Evolutionary conservation across 2,113 vertebrate genomes (phyloP).

Genomic region (Sialia sialis): DNA sequence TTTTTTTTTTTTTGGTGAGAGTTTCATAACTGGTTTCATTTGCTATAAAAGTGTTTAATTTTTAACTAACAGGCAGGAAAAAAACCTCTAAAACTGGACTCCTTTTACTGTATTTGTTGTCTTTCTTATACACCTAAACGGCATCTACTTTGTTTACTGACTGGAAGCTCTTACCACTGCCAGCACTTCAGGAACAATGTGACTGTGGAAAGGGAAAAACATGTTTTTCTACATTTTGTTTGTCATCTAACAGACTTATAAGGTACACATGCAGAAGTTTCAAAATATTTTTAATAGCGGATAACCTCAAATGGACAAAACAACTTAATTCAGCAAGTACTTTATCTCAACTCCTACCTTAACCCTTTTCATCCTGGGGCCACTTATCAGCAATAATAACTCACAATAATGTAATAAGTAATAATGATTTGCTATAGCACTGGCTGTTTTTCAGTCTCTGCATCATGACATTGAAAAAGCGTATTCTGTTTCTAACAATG

Average conservation of each 20-base stretch:
- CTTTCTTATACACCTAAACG: neutral
- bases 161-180: slow-evolving; percentile 28
- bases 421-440: neutral
- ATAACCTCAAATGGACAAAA: slow-evolving; percentile 33
- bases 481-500: neutral
- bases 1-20: neutral
- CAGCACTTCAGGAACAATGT: slow-evolving; percentile 54
- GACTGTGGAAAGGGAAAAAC: slow-evolving; percentile 37
- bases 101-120: neutral
- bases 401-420: neutral
- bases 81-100: neutral
- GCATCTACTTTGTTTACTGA: slow-evolving; percentile 32
- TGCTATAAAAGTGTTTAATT: neutral
- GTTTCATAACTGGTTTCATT: neutral
- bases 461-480: neutral
- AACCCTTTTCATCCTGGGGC: neutral
- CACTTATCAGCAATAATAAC: neutral
- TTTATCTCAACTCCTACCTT: neutral
- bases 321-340: slow-evolving; percentile 18
- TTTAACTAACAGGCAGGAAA: slow-evolving; percentile 6
- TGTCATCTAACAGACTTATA: slow-evolving; percentile 28
- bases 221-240: slow-evolving; percentile 59
- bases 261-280: neutral
- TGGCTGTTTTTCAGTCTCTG: neutral
- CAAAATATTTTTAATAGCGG: slow-evolving; percentile 36